phyloP scores from a whole-genome alignment of 2,113 vertebrate species.

The Neolamprologus kungweensis region DNA sequence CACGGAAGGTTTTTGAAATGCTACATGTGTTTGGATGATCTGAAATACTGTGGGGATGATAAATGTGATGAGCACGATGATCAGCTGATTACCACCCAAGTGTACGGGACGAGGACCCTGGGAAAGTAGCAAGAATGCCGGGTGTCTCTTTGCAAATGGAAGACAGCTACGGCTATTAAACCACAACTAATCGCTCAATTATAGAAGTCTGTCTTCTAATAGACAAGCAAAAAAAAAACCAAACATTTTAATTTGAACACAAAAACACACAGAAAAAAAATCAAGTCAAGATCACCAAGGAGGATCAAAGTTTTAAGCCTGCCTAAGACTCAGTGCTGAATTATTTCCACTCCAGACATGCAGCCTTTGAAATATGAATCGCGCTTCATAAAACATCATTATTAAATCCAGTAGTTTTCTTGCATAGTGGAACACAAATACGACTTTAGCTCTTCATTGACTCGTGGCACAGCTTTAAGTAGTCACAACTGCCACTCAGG shows the following conservation, averaged over 20 bases:
- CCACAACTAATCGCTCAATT: slow-evolving; percentile 44
- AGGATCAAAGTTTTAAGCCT: slow-evolving; percentile 55
- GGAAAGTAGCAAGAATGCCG: slow-evolving; percentile 3
- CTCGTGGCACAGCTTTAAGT: slow-evolving; percentile 31
- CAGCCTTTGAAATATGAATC: slow-evolving; percentile 57
- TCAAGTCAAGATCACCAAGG: slow-evolving; percentile 41
- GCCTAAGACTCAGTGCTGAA: slow-evolving; percentile 13
- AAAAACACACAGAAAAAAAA: neutral
- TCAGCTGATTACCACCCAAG: slow-evolving; percentile 37
- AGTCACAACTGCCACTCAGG: slow-evolving; percentile 37
- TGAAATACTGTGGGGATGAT: neutral
- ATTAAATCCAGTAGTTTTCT: slow-evolving; percentile 49
- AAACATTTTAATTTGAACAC: neutral
- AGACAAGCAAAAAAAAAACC: accelerated
- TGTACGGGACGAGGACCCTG: neutral
- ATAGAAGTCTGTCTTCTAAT: slow-evolving; percentile 25
- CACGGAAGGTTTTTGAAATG: neutral
- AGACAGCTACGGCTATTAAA: slow-evolving; percentile 27
- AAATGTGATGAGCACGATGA: neutral
- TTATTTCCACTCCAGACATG: slow-evolving; percentile 49
- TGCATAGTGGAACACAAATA: slow-evolving; percentile 35
- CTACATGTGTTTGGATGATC: slow-evolving; percentile 5
- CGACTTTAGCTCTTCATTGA: slow-evolving; percentile 6
- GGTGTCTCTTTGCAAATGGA: slow-evolving; percentile 13
- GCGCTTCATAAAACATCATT: slow-evolving; percentile 32